Percentiles rank a stretch among this genome's conserved stretches.
These are phyloP conservation scores for Phalacrocorax brasilianus DNA, from an alignment of 2,113 vertebrate genomes.

Conservation along the genomic window DNA sequence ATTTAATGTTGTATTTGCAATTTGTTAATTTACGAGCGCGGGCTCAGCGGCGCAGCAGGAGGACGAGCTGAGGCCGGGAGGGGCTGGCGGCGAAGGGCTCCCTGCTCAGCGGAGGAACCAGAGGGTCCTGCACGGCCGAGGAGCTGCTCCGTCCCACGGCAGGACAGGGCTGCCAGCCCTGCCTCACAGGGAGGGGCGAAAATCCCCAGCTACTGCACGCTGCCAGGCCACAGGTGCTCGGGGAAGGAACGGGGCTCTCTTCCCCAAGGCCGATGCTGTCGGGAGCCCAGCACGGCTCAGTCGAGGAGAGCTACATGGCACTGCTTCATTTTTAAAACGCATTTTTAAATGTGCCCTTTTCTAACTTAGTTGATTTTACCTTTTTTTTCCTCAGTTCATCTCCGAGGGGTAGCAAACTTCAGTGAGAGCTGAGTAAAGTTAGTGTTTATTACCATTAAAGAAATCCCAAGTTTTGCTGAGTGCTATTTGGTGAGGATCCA, in stretches of 20 bases:
- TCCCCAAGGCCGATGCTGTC: accelerated
- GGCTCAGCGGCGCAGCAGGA: not conserved
- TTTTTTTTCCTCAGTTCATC: not conserved
- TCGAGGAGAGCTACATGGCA: accelerated
- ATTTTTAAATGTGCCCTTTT: not conserved
- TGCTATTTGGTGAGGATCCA: accelerated
- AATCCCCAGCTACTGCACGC: accelerated
- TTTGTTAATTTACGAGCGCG: not conserved
- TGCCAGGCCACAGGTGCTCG: accelerated
- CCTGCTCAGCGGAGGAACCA: accelerated
- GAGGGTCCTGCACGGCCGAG: accelerated
- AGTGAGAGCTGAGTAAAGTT: not conserved
- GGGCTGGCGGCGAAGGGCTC: not conserved
- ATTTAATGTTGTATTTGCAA: conserved; percentile 12
- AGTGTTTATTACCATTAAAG: not conserved
- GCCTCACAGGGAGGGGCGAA: accelerated
- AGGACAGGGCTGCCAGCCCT: not conserved
- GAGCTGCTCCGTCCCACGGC: accelerated
- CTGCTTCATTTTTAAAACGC: accelerated
- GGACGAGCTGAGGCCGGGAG: not conserved
- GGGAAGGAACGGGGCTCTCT: accelerated
- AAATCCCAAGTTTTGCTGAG: not conserved
- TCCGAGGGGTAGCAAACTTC: not conserved
- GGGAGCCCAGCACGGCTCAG: accelerated
- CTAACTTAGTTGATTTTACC: not conserved